Base-by-base conservation (phyloP, 2,797 vertebrate species). In the Siniperca obscura region DNA sequence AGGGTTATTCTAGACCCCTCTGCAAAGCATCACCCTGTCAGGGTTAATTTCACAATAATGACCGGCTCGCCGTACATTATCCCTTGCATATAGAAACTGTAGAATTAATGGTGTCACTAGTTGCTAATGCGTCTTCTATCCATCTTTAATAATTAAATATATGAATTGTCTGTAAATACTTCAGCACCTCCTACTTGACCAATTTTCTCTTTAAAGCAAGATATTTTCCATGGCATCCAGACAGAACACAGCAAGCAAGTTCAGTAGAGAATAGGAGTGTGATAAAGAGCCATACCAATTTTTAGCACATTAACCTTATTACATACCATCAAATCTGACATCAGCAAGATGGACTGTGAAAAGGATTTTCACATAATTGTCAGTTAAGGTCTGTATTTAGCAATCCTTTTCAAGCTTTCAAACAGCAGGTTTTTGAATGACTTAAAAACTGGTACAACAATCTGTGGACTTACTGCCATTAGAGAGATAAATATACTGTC, bases 321-420 rank as follows among this genome's bases (percentile, higher is more conserved):
- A 69, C 30, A 4, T 72, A 38, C 42, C 22, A 69, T 73, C 16
- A 57, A 57, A 73, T 60, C 27, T 70, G 59, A 42, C 16, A 0
- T 70, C 25, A 48, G 3, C 22, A 56, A 66, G 30, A 64, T 30
- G 27, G n/a, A 66, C 17, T 71, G 22, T 62, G 25, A 62, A 83
- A 66, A 40, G 2, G 19, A 57, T 74, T 70, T 46, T 56, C 7
- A 27, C n/a, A 19, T 61, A 70, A 76, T 73, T 1, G 3, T 21
- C 21, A 66, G 25, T 56, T 70, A 42, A 53, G 2, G 52, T 65
- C 34, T 75, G 70, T 71, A 71, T 78, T 78, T 64, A 40, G 12
- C n/a, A 44, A 34, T 46, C 2, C 61, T 19, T 71, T 78, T 73
- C 38, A 74, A 46, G 42, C 57, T 77, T 69, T 72, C 52, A 78